Conservation (phyloP, 2,797 vertebrate species). For the Todus mexicanus region DNA sequence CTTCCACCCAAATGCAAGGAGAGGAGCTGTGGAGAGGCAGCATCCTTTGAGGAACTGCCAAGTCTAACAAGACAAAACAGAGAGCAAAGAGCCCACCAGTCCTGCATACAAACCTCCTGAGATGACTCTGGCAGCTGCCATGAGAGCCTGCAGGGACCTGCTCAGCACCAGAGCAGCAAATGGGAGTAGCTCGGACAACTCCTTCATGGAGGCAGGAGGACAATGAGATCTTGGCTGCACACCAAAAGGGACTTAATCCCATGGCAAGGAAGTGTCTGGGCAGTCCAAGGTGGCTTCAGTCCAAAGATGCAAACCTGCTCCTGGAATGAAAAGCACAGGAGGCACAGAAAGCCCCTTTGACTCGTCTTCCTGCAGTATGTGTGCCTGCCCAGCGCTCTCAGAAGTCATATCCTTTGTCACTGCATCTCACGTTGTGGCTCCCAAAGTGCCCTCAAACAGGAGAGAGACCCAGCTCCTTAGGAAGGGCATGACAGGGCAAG, state of each 20-base stretch:
- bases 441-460: accelerated
- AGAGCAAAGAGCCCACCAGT: background rate
- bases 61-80: background rate
- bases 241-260: background rate
- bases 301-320: no score
- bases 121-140: background rate
- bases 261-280: background rate
- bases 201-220: background rate
- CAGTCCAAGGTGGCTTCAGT: no score
- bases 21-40: background rate
- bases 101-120: accelerated
- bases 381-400: background rate
- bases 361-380: no score
- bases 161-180: background rate
- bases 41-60: background rate
- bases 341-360: no score
- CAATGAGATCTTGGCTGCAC: accelerated
- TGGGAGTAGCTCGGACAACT: background rate
- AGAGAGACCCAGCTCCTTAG: background rate
- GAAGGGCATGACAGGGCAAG: background rate
- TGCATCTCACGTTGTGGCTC: background rate
- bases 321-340: no score
- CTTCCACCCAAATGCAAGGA: background rate
- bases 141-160: background rate
- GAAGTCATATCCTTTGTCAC: background rate